Conservation (phyloP, 2,113 vertebrate genomes). For the Tiliqua scincoides region DNA sequence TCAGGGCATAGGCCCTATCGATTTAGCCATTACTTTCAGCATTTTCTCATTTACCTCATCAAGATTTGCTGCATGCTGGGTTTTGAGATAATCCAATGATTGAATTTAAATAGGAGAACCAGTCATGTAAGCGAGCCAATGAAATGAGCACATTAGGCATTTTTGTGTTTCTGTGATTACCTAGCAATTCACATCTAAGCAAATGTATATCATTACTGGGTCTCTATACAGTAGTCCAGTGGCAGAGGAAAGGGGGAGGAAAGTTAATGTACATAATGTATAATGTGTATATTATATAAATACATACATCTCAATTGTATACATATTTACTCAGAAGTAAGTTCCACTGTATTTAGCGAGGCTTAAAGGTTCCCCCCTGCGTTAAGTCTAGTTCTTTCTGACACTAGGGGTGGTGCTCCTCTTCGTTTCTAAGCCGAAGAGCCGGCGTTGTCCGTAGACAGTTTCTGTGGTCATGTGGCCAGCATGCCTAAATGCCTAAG, state of each 20-base stretch:
- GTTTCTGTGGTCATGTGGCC: no score
- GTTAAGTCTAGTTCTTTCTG: no score
- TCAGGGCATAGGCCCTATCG: conserved; percentile 61
- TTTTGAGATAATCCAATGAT: conserved; percentile 66
- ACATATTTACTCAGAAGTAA: not conserved
- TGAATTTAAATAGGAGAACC: conserved; percentile 65
- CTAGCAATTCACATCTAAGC: conserved; percentile 26
- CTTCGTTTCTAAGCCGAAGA: no score
- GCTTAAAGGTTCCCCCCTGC: no score
- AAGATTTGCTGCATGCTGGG: conserved; percentile 56
- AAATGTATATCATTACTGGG: not conserved
- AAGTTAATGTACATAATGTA: no score
- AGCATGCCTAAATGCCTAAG: no score
- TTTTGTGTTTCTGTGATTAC: conserved; percentile 36
- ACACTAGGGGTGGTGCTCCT: no score
- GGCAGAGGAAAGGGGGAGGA: no score
- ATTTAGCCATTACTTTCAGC: conserved; percentile 72
- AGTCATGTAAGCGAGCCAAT: conserved; percentile 33
- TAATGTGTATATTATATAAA: no score
- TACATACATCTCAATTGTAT: not conserved
- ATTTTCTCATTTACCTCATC: conserved; percentile 65
- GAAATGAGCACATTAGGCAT: conserved; percentile 25
- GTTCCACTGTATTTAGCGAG: no score
- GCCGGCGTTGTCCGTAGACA: no score
- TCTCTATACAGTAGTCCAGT: not conserved